These are phyloP conservation scores for Accipiter virgatus DNA, from an alignment of 2,113 vertebrate species.

Conservation along the genomic window DNA sequence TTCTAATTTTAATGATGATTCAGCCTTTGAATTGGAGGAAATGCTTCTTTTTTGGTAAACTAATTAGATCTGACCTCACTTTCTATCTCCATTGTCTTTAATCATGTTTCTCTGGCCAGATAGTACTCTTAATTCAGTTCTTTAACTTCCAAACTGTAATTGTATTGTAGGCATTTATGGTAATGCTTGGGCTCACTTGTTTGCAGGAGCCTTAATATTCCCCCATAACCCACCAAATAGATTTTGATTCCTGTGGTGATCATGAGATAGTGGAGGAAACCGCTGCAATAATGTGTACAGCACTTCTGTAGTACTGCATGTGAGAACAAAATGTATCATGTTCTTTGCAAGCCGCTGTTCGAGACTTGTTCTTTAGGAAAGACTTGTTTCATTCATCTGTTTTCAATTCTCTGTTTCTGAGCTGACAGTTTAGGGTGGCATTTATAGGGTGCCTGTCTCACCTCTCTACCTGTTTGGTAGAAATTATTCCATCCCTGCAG, in stretches of 20 bases:
- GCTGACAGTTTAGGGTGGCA: not conserved
- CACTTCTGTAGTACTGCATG: not conserved
- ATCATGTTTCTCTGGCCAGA: not conserved
- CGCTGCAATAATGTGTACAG: not conserved
- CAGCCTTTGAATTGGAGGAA: not conserved
- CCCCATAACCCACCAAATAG: not conserved
- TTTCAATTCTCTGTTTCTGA: not conserved
- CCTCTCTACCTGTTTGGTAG: not conserved
- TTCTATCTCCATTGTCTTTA: not conserved
- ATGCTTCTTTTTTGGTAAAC: not conserved
- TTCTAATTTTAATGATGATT: not conserved
- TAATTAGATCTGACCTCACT: not conserved
- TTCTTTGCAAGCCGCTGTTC: not conserved
- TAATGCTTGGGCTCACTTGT: not conserved
- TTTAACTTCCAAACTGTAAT: not conserved
- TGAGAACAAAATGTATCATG: not conserved
- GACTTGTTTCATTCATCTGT: not conserved
- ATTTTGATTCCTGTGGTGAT: not conserved
- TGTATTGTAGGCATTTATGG: not conserved
- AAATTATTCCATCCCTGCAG: not conserved
- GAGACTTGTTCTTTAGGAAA: not conserved
- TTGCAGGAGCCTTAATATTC: not conserved
- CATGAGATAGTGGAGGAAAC: not conserved
- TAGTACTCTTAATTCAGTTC: not conserved
- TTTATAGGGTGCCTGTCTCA: not conserved